Conservation (phyloP, 2,113 vertebrate species). For the Laticauda laticaudata region DNA sequence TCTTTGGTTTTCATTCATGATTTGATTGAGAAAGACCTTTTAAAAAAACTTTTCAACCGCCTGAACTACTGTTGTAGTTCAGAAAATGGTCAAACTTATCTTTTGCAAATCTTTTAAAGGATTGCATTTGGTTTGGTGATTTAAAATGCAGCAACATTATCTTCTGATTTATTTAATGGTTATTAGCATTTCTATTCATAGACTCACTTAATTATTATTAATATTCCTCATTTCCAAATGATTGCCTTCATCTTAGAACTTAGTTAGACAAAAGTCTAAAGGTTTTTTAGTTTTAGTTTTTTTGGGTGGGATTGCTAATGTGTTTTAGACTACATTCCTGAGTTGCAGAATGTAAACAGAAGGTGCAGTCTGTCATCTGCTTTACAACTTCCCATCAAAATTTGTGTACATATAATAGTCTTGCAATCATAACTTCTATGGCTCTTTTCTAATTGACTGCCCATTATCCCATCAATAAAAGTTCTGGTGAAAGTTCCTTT, state of each 20-base stretch:
- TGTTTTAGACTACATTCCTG: background rate
- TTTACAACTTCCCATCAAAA: background rate
- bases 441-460: background rate
- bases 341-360: background rate
- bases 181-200: background rate
- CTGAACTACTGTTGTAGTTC: background rate
- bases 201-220: background rate
- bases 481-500: background rate
- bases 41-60: background rate
- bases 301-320: background rate
- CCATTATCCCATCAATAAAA: background rate
- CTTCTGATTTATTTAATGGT: background rate
- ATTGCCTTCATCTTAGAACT: background rate
- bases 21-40: background rate
- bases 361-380: background rate
- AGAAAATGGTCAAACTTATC: background rate
- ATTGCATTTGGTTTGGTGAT: background rate
- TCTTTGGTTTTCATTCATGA: background rate
- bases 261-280: background rate
- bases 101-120: background rate
- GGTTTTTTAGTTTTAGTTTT: background rate
- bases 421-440: background rate
- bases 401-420: background rate
- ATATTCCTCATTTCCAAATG: background rate
- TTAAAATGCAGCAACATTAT: background rate